Evolutionary conservation across 1,140 invertebrate genomes (phyloP).

Genomic region (Orchestia grillus): DNA sequence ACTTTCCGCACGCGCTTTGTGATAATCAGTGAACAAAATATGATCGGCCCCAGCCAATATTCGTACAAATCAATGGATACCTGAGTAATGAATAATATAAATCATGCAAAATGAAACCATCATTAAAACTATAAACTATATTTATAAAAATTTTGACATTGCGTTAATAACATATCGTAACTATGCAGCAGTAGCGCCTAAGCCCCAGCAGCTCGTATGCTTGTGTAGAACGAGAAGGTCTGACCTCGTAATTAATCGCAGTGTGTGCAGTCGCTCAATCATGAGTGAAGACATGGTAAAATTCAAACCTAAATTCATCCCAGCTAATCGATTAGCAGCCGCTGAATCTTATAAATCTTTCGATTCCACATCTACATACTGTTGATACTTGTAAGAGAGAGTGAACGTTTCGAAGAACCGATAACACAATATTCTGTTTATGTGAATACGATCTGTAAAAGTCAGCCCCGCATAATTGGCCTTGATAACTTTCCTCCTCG

Average conservation of each 20-base stretch:
- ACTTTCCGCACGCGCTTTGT: neutral
- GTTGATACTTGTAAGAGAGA: neutral
- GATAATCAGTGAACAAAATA: neutral
- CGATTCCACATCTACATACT: neutral
- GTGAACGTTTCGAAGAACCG: neutral
- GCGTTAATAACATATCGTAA: no score
- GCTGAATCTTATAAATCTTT: neutral
- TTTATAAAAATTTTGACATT: neutral
- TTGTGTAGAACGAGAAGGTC: neutral
- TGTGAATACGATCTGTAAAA: neutral
- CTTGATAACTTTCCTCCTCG: neutral
- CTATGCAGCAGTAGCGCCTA: neutral
- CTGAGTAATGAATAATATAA: neutral
- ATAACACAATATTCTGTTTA: neutral
- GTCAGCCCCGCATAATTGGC: neutral
- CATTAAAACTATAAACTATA: neutral
- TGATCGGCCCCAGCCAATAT: neutral
- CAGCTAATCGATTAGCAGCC: neutral
- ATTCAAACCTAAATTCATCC: neutral
- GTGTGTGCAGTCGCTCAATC: neutral
- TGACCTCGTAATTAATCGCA: neutral
- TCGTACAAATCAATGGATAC: neutral
- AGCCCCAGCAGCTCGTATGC: neutral
- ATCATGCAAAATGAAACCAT: neutral
- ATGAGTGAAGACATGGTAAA: neutral